phyloP scores from a whole-genome alignment of 2,888 invertebrate species.

The Sclerodermus sp. region DNA sequence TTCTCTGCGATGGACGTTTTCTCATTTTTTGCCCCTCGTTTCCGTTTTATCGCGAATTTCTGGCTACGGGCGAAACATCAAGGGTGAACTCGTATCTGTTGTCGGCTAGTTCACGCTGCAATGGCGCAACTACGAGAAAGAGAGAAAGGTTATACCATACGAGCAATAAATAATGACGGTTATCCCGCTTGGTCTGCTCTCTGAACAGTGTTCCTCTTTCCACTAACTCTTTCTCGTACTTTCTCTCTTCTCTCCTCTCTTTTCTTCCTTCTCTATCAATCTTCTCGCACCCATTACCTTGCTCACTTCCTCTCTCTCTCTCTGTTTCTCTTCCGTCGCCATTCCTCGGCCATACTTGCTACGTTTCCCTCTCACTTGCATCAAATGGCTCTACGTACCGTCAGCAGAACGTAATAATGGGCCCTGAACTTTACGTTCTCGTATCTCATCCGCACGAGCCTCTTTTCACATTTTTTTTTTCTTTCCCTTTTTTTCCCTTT shows the following conservation, averaged over 20 bases:
- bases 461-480: neutral
- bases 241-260: neutral
- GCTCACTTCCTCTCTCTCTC: neutral
- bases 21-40: constrained; percentile 8
- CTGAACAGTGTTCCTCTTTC: too few relatives aligned
- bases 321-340: constrained; percentile 4
- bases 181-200: neutral
- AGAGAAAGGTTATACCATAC: constrained; percentile 9
- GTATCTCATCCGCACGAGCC: constrained; percentile 11
- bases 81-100: constrained; percentile 27
- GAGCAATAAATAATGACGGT: neutral
- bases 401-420: constrained; percentile 30
- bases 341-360: constrained; percentile 15
- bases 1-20: too few relatives aligned
- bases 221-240: neutral
- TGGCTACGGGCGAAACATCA: constrained; percentile 21
- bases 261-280: neutral
- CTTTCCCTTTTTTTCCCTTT: too few relatives aligned
- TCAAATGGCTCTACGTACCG: constrained; percentile 18
- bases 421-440: constrained; percentile 22
- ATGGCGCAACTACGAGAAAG: constrained; percentile 20
- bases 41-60: constrained; percentile 11
- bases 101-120: constrained; percentile 24
- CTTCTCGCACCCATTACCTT: too few relatives aligned
- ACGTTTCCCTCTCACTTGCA: constrained; percentile 3